These are phyloP conservation scores for Lasioglossum morio DNA, from an alignment of 2,888 invertebrate genomes.

Conservation along the genomic window DNA sequence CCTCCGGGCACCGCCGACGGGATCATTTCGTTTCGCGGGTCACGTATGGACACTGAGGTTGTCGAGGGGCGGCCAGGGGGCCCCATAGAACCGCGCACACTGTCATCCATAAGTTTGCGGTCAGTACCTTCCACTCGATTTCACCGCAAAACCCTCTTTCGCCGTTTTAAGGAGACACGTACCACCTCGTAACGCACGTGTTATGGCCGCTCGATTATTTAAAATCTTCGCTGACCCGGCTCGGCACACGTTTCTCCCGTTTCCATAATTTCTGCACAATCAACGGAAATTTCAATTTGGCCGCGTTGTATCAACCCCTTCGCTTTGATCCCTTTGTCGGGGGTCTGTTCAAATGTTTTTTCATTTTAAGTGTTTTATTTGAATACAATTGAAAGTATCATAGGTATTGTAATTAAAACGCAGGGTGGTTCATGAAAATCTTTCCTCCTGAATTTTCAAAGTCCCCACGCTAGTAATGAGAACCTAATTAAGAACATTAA, in stretches of 20 bases:
- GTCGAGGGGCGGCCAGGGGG: slow-evolving; percentile 1
- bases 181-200: not conserved
- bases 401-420: no score
- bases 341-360: no score
- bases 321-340: no score
- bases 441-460: no score
- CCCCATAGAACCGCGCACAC: not conserved
- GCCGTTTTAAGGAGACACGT: not conserved
- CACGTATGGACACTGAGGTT: slow-evolving; percentile 7
- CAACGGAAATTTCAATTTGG: not conserved
- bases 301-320: no score
- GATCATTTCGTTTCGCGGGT: slow-evolving; percentile 32
- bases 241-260: not conserved
- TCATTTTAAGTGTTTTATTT: no score
- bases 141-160: not conserved
- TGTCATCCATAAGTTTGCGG: slow-evolving; percentile 10
- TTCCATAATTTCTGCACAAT: not conserved
- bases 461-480: not conserved
- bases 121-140: slow-evolving; percentile 3
- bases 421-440: no score
- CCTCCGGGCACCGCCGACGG: not conserved
- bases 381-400: no score
- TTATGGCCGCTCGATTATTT: not conserved
- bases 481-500: not conserved
- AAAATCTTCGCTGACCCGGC: not conserved